Base-by-base conservation (phyloP, 1,140 invertebrate genomes). In the Lepidurus apus region DNA sequence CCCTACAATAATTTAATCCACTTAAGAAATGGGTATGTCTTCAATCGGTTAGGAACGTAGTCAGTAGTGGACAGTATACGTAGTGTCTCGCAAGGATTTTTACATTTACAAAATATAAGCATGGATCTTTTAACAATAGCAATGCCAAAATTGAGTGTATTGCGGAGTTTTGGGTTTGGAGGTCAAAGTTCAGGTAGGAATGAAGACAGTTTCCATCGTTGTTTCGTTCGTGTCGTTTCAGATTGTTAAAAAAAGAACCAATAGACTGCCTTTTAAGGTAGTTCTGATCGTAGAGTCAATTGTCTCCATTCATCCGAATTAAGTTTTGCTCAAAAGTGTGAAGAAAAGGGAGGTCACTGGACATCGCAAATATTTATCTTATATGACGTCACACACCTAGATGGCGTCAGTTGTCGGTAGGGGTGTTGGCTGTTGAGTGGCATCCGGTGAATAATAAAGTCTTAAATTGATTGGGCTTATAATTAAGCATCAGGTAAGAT, bases 351-450 rank as follows among this genome's bases (percentile, higher is more conserved):
- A 17, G 53, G 53, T 65, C 53, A 65, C 2, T 13, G 13, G 17
- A 65, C 21, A 13, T 65, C 13, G 53, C 13, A 65, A 17, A 13
- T 65, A 65, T 65, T 65, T 65, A 65, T 65, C 53, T 65, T 65
- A 21, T 21, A 21, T 65, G 53, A 65, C 53, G 53, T 65, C 53
- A 65, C 53, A 17, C 53, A 4, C 17, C 53, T 65, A 65, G 53
- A 21, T 65, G 53, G 53, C 53, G 17, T 65, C 21, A 65, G 53
- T 65, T n/a, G 53, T 21, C 53, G 53, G 53, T 65, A 65, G 53
- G 53, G 53, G 53, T 65, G 53, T 65, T 65, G 53, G 53, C 53
- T 65, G 53, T 65, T 65, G 53, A 65, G 53, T 65, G 53, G 53
- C 53, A 65, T 65, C 53, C 53, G 53, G 53, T 65, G 53, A 65